Evolutionary conservation across 1,140 invertebrate species (phyloP), one percentile per base, ranked within the genome.

Genomic region (Aphaenogaster ashmeadi): DNA sequence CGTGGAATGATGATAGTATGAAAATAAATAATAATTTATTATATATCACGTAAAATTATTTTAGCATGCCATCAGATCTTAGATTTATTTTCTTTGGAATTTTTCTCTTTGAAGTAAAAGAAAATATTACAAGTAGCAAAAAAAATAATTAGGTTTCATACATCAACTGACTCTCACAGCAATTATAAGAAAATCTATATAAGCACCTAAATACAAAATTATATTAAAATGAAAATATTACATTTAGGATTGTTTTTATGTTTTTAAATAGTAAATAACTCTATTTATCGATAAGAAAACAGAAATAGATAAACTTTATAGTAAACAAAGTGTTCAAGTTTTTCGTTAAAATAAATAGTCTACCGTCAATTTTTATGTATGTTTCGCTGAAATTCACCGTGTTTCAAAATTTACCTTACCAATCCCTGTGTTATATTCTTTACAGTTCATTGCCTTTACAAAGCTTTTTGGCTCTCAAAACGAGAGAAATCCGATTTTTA

Each of bases 401-500:
- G 5, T 81, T 78, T 69, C 4, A 41, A 69, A 69, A 54, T 54
- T 54, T 56, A 69, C 13, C 6, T 47, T n/a, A 36, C 18, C 27
- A 66, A 47, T 36, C 11, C 21, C 6, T 38, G 0, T 38, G 0
- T 27, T 80, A 9, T 69, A 27, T 13, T 21, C 5, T 81, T 81
- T 69, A 69, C 15, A n/a, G 7, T 69, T 27, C 47, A 71, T 71
- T 71, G 33, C 33, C 33, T 69, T 69, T 41, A 13, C 47, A 56
- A 69, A 71, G 36, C 36, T 21, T 69, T 69, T 69, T 69, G 36
- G 36, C 8, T 27, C 13, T 66, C 41, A 38, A 79, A 66, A 79
- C 47, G n/a, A 67, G 47, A 38, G 11, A 81, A 81, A 69, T 44
- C n/a, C 78, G 38, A 69, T 80, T 80, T 81, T 38, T 69, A 81